Base-by-base conservation (phyloP, 92 coral and sea anemone genomes). In the Epizoanthus rinbou region DNA sequence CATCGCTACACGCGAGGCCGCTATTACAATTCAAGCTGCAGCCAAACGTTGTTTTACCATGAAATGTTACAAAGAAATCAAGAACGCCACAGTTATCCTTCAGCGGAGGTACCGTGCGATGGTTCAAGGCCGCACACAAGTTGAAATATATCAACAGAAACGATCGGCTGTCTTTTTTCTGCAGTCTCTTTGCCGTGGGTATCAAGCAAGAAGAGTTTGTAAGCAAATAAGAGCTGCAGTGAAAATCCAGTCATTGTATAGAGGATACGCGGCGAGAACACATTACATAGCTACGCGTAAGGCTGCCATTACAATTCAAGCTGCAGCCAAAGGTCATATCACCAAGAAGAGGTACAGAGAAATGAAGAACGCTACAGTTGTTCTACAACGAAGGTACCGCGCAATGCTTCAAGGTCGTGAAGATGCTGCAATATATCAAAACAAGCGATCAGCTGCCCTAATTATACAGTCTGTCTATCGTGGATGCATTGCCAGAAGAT, bases 11-110 rank as follows among this genome's bases (percentile, higher is more conserved):
- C 90, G 86, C 16, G 19, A 47, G 35, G 80, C 87, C 8, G 66
- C 76, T 11, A 19, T 92, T 65, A 74, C 76, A 3, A 82, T 92
- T 25, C 97, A 92, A 71, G 92, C 97, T 45, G 81, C 89, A 14
- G 60, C 69, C 67, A 85, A 90, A 25, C 89, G 94, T 15, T 65
- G 64, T 82, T 50, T 70, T 71, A 68, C 62, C 41, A 88, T 86
- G 52, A 85, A 75, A 64, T 82, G 60, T 24, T 86, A 76, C 41
- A 8, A 54, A 18, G 35, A 67, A 25, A 57, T 65, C 23, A 13
- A 76, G 50, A 75, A 18, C 18, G 63, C 88, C 14, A 37, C 84
- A 21, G 18, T 57, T 4, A 50, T 87, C 39, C 76, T 87, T 47
- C 90, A 87, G 68, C n/a, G 53, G 69, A 57, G 80, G 35, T 83